Base-by-base conservation (phyloP, 2,113 vertebrate species). In the Holacanthus passer region DNA sequence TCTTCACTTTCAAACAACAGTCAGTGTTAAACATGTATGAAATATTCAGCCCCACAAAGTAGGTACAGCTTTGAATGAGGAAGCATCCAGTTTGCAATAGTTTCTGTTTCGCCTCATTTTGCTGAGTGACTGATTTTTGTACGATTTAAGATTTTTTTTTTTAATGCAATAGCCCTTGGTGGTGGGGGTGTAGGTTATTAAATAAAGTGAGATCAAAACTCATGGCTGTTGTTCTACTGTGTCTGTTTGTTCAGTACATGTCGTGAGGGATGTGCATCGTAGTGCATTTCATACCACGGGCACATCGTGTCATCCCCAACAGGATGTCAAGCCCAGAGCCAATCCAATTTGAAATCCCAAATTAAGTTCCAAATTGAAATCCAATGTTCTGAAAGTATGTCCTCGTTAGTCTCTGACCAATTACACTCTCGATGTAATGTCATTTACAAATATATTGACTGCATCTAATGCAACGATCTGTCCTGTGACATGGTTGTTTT, bases 181-280 rank as follows among this genome's bases (percentile, higher is more conserved):
- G 87, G 77, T 81, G 66, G 81, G 74, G 63, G 63, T 89, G 5
- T 64, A 43, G 67, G 81, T 81, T 86, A 87, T 73, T 84, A 80
- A 91, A 91, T 90, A 91, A 91, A 93, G 68, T 81, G n/a, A 86
- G 52, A 76, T 72, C n/a, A 90, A 32, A 64, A 81, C 53, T 73
- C n/a, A 5, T 60, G 4, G 19, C 9, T 43, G 27, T 53, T 62
- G 41, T 43, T 63, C 22, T 7, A 0, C 5, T 45, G 35, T 82
- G 52, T 75, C 20, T 55, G 4, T 67, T 43, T 13, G 6, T n/a
- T n/a, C n/a, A n/a, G n/a, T 45, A 9, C 10, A 6, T 27, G 10
- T 13, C 24, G 17, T n/a, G n/a, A 67, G 37, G 24, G 22, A 13
- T 22, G 12, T 14, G 58, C 16, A 58, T 56, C 29, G 4, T 19